phyloP scores from a whole-genome alignment of 2,888 invertebrate genomes.

The Pseudococcus longispinus region DNA sequence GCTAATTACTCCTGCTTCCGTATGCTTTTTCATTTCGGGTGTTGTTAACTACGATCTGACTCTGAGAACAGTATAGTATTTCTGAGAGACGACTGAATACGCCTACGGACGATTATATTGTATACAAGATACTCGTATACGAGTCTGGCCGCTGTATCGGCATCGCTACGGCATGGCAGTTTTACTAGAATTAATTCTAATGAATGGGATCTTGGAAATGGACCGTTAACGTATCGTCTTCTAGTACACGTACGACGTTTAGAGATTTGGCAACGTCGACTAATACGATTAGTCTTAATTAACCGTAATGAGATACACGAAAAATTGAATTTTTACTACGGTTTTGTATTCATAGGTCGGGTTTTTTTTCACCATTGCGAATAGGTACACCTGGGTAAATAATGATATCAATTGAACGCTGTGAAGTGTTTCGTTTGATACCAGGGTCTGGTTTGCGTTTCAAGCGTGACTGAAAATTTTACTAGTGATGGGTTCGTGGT shows the following conservation, averaged over 20 bases:
- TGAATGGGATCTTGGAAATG: slow-evolving; percentile 17
- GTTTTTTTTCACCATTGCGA: not conserved
- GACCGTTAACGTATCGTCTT: not conserved
- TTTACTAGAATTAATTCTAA: not conserved
- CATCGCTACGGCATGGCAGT: not conserved
- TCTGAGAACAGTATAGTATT: not conserved
- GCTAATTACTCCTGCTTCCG: slow-evolving; percentile 19
- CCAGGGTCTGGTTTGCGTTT: not conserved
- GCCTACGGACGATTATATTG: slow-evolving; percentile 23
- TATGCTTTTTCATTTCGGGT: slow-evolving; percentile 13
- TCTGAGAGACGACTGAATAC: not conserved
- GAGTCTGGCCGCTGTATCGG: not conserved
- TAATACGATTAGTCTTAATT: not conserved
- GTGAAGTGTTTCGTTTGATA: not conserved
- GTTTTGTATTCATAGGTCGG: not conserved
- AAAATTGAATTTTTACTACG: not conserved
- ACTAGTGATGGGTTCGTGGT: not conserved
- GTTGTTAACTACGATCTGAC: slow-evolving; percentile 9
- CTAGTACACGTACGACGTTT: not conserved
- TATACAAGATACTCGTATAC: not conserved
- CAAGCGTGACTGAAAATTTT: not conserved
- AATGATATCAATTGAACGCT: not conserved
- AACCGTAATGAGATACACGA: not conserved
- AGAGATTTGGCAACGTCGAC: not conserved
- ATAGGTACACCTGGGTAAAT: not conserved